These are phyloP conservation scores for Notospermus geniculatus DNA, from an alignment of 1,140 invertebrate species.

Conservation along the genomic window DNA sequence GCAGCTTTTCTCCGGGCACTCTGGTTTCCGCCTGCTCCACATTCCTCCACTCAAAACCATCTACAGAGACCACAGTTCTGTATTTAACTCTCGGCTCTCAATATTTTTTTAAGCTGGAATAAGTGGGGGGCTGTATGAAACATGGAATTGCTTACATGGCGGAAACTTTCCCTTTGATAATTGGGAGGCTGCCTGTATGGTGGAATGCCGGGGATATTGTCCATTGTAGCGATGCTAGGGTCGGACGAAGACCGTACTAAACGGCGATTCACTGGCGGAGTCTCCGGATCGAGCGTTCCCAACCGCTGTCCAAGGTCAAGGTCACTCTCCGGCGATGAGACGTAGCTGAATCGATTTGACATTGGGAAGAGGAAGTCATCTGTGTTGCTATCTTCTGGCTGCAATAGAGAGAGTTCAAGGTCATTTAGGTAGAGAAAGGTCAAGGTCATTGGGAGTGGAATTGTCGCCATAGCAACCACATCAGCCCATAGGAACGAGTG, in stretches of 20 bases:
- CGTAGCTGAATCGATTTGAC: conserved; percentile 88
- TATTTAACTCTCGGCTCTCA: no score
- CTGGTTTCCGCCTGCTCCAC: no score
- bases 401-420: conserved; percentile 19
- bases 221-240: conserved; percentile 70
- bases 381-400: conserved; percentile 59
- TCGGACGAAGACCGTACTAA: conserved; percentile 50
- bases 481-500: no score
- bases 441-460: no score
- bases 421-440: no score
- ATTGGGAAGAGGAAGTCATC: conserved; percentile 96
- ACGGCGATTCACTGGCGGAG: conserved; percentile 31
- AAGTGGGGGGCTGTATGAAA: no score
- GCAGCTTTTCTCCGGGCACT: no score
- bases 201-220: conserved; percentile 62
- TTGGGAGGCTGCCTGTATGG: conserved; percentile 68
- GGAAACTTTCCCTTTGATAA: conserved; percentile 43
- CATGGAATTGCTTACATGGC: no score
- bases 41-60: no score
- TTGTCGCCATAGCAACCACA: no score
- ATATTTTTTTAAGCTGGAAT: no score
- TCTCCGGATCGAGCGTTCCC: conserved; percentile 34
- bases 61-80: no score
- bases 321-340: conserved; percentile 92
- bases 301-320: conserved; percentile 64